Base-by-base conservation (phyloP, 2,113 vertebrate species). In the Benitochromis conjunctus region DNA sequence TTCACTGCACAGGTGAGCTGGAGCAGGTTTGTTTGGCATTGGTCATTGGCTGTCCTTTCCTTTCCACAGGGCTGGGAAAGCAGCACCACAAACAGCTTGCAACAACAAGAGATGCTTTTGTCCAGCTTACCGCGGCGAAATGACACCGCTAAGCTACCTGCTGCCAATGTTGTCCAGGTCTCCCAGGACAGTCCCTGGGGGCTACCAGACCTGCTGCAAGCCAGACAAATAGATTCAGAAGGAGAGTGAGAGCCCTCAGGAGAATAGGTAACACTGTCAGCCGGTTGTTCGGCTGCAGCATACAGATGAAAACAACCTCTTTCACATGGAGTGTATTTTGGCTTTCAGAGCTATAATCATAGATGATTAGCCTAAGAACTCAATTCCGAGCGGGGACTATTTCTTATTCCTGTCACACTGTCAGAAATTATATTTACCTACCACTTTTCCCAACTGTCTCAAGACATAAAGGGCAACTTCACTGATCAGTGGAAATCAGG, bases 81-180 rank as follows among this genome's bases (percentile, higher is more conserved):
- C 87, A 92, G 84, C 82, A 82, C 91, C 90, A 81, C 92, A 91
- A 95, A 93, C 94, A 94, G 92, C 92, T 90, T 82, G 91, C 84
- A 83, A 91, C 95, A 94, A 96, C 95, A 96, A 94, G 95, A 92
- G 90, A 88, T 83, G 90, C 89, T 96, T 95, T 94, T 96, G 95
- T 95, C 92, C 86, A 41, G 84, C 85, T 89, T 55, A 84, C 87
- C 85, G 6, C 54, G 38, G 91, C 77, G 14, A 93, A 93, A 92
- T 88, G 91, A 94, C 95, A 93, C 94, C 83, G 9, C 94, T 64
- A 79, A 89, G 89, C 90, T 46, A 79, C 86, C 84, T 46, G 88
- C 89, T 91, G 89, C 92, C 91, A 92, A 90, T 85, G 90, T 85
- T 91, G 92, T 81, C 87, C 88, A 92, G 94, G 90, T 95, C 92